A percentile compares a stretch with the other conserved stretches of the same genome.
Evolutionary conservation across 2,888 invertebrate genomes (phyloP).

Genomic region (Dasypogon diadema): DNA sequence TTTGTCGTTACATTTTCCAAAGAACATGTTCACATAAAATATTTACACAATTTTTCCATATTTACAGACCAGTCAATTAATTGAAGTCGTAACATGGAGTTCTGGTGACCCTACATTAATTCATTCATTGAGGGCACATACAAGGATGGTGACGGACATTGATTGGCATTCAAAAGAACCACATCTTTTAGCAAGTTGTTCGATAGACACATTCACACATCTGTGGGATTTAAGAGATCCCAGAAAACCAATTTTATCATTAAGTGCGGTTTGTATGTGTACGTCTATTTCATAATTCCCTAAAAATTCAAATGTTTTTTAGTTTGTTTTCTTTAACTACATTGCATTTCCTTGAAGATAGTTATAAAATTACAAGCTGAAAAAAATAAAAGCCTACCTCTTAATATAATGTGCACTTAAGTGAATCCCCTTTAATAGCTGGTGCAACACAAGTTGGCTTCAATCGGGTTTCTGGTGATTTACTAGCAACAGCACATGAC

Average conservation of each 20-base stretch:
- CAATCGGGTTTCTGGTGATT: constrained; percentile 85
- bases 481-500: constrained; percentile 94
- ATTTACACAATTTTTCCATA: too few species aligned
- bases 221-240: constrained; percentile 93
- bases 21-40: too few species aligned
- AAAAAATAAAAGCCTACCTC: too few species aligned
- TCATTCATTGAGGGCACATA: constrained; percentile 83
- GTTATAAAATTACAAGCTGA: too few species aligned
- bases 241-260: constrained; percentile 83
- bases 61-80: constrained; percentile 83
- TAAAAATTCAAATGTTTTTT: too few species aligned
- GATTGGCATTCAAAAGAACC: constrained; percentile 90
- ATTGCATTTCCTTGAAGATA: too few species aligned
- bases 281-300: too few species aligned
- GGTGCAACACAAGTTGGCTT: constrained; percentile 95
- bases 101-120: constrained; percentile 79
- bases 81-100: constrained; percentile 87
- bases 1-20: too few species aligned
- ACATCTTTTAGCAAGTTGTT: constrained; percentile 86
- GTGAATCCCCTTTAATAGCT: constrained; percentile 69
- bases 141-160: constrained; percentile 88
- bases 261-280: constrained; percentile 87
- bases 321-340: neutral
- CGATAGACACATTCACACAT: constrained; percentile 93
- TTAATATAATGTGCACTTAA: too few species aligned